These are phyloP conservation scores for Andrena trimmerana DNA, from an alignment of 2,888 invertebrate genomes.

Conservation along the genomic window DNA sequence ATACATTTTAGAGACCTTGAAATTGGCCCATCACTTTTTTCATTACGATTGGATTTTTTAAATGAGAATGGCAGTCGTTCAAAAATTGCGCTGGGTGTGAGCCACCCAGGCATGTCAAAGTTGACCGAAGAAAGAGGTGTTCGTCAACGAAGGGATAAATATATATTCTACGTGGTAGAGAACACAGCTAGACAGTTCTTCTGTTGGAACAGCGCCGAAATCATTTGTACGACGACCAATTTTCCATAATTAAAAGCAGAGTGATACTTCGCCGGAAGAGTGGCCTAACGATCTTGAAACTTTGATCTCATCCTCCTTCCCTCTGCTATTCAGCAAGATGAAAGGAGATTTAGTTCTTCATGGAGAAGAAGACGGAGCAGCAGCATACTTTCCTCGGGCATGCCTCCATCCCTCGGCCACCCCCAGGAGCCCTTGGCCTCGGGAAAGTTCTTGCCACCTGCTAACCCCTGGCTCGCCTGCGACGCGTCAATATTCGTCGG, in stretches of 20 bases:
- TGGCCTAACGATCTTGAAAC: conserved; percentile 44
- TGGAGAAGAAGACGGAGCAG: conserved; percentile 34
- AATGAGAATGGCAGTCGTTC: too few species aligned
- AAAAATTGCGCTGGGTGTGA: too few species aligned
- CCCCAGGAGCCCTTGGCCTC: conserved; percentile 77
- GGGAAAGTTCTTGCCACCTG: conserved; percentile 77
- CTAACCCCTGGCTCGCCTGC: conserved; percentile 79
- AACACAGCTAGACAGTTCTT: neutral
- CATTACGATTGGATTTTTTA: too few species aligned
- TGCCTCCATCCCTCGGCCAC: conserved; percentile 45
- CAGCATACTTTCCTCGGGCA: conserved; percentile 35
- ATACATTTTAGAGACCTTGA: too few species aligned
- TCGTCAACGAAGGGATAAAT: neutral
- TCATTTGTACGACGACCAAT: neutral
- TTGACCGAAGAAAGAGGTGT: too few species aligned
- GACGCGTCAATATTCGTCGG: conserved; percentile 80
- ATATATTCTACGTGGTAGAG: neutral
- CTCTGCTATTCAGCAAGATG: neutral
- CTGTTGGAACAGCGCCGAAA: neutral
- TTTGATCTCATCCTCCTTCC: conserved; percentile 34
- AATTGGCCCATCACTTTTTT: too few species aligned
- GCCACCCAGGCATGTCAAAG: too few species aligned
- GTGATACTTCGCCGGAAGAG: conserved; percentile 7
- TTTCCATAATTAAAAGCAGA: conserved; percentile 37
- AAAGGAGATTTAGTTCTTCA: conserved; percentile 44